Evolutionary conservation across 1,140 invertebrate genomes (phyloP).

Genomic region (Prorops nasuta): DNA sequence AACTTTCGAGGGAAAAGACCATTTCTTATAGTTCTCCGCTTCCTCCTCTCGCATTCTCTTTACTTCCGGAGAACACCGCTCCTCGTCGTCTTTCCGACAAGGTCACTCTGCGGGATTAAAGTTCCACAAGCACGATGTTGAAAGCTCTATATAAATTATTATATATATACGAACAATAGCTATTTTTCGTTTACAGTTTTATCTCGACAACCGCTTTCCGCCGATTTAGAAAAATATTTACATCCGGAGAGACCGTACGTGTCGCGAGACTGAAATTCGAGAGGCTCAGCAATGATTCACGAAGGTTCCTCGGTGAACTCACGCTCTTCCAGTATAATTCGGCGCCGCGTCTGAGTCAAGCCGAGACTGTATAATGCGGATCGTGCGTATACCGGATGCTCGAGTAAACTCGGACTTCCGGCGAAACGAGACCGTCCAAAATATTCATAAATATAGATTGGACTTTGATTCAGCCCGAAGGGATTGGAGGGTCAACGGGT

Average conservation of each 20-base stretch:
- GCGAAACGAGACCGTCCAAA: not conserved
- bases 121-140: no score
- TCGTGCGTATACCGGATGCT: conserved; percentile 12
- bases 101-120: no score
- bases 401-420: conserved; percentile 13
- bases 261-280: conserved; percentile 3
- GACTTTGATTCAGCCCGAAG: conserved; percentile 13
- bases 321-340: conserved; percentile 11
- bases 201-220: no score
- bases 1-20: no score
- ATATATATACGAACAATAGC: no score
- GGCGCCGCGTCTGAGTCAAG: conserved; percentile 1
- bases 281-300: conserved; percentile 21
- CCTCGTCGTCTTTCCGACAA: no score
- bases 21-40: no score
- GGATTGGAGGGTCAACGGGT: not conserved
- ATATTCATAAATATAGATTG: conserved; percentile 26
- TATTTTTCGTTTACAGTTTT: no score
- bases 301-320: conserved; percentile 21
- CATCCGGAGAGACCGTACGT: not conserved
- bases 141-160: no score
- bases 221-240: no score
- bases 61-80: no score
- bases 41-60: no score
- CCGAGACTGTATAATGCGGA: conserved; percentile 9